Evolutionary conservation across 2,113 vertebrate species (phyloP), one percentile per base, ranked within the genome.

Genomic region (Glaucidium brasilianum): DNA sequence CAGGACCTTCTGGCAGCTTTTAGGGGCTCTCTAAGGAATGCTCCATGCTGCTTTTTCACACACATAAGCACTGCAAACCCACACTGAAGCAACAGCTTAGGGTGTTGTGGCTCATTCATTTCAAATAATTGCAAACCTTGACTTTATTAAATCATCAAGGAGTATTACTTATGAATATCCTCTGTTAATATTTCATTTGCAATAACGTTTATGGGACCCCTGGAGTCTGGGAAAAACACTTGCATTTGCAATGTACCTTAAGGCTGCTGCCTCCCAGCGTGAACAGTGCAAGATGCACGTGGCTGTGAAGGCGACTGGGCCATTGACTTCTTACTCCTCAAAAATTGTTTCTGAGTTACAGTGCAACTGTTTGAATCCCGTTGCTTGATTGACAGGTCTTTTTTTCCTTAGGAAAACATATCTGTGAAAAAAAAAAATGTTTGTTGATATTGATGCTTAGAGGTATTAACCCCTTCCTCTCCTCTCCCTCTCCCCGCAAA

Each of bases 1-100:
- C 72, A 92, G 92, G 94, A 96, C 68, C 34, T 96, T 85, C 74
- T 91, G 58, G 58, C 6, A 4, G 96, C 93, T 97, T 95, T 97
- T 96, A 96, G 94, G 4, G 10, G 34, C 63, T 95, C 95, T 80
- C 93, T 80, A 72, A 85, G 85, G 90, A 91, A 12, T 2, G 13
- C 17, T 53, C 56, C 0, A 3, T 71, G 72, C 39, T 2, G 4
- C 35, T 87, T 2, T 87, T 87, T 82, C 53, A 12, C 83, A 95
- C 66, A 55, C 50, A 64, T 4, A 52, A 77, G 77, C 76, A n/a
- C 62, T 64, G 53, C 83, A 81, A 83, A 41, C 53, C 22, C 6
- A 0, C 55, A 85, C 59, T 47, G 83, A 68, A 73, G 58, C 43
- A 72, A 12, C 5, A 9, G 50, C 4, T 0, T 71, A 10, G 8